Evolutionary conservation across 2,888 invertebrate species (phyloP), one percentile per base, ranked within the genome.

Genomic region (Oligia latruncula): DNA sequence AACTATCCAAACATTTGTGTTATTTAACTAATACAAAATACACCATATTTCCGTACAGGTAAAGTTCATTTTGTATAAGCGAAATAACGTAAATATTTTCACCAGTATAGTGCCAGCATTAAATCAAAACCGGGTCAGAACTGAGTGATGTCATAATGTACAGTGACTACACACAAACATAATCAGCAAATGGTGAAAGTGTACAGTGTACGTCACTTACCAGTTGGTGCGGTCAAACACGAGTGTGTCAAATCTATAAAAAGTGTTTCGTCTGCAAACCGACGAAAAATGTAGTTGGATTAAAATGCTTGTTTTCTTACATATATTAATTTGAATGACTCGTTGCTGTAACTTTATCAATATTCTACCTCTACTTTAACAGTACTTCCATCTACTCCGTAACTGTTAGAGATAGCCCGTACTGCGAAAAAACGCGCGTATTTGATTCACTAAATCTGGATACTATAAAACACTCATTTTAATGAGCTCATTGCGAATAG

Each of bases 171-270:
- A 66, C 35, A 66, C 62, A 71, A 82, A 67, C 60, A 82, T 68
- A 58, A 40, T 77, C 62, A 83, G 40, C 40, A 49, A 58, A 83
- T 83, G 40, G 64, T 60, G 2, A 68, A 58, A 79, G 49, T 83
- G 83, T 55, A 49, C 29, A 64, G 80, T 35, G 52, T 70, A 73
- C 55, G 58, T 70, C 78, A 81, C 80, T 81, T 83, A 81, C 80
- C 80, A 83, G 68, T 83, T 2, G 80, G 29, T 77, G 80, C 77
- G 23, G 40, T 77, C 77, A 81, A 83, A 64, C 77, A 68, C 78
- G 83, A 64, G 78, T 81, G 83, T 81, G 83, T 77, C 83, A 81
- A 83, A 81, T 81, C 80, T 81, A 80, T 77, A 83, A 81, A 81
- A 64, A 81, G 83, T 40, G 77, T 81, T 77, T 81, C 80, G 80